These are phyloP conservation scores for Drosophila subpulchrella DNA, from an alignment of 1,140 invertebrate genomes.

Conservation along the genomic window DNA sequence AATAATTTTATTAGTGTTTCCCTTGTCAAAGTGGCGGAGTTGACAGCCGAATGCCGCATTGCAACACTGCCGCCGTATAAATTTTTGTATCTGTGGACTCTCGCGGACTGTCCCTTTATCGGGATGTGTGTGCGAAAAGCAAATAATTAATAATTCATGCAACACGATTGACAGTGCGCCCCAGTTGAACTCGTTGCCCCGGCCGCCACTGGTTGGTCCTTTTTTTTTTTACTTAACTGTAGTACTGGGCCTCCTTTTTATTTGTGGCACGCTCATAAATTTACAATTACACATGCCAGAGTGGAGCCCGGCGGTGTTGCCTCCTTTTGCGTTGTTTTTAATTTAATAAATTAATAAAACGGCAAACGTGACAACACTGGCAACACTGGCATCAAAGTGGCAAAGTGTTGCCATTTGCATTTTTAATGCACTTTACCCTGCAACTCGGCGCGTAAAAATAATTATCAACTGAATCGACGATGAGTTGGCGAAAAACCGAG, in stretches of 20 bases:
- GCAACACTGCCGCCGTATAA: slow-evolving; percentile 59
- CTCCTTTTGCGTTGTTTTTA: slow-evolving; percentile 61
- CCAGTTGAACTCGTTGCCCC: slow-evolving; percentile 65
- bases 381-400: slow-evolving; percentile 75
- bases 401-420: slow-evolving; percentile 83
- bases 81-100: slow-evolving; percentile 12
- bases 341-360: slow-evolving; percentile 83
- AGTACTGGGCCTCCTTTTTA: slow-evolving; percentile 39
- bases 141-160: slow-evolving; percentile 82
- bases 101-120: slow-evolving; percentile 2
- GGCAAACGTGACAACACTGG: slow-evolving; percentile 78
- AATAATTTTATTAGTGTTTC: slow-evolving; percentile 66
- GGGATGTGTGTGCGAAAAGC: slow-evolving; percentile 64
- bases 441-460: slow-evolving; percentile 75
- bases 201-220: slow-evolving; percentile 12
- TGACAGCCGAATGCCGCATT: slow-evolving; percentile 63
- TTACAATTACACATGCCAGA: slow-evolving; percentile 74
- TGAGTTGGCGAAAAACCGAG: slow-evolving; percentile 45
- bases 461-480: slow-evolving; percentile 81
- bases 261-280: slow-evolving; percentile 69
- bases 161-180: slow-evolving; percentile 75
- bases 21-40: slow-evolving; percentile 53
- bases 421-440: slow-evolving; percentile 76
- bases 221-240: slow-evolving; percentile 7
- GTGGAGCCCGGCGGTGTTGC: slow-evolving; percentile 19